phyloP scores from a whole-genome alignment of 2,888 invertebrate genomes.

The Drosophila falleni region DNA sequence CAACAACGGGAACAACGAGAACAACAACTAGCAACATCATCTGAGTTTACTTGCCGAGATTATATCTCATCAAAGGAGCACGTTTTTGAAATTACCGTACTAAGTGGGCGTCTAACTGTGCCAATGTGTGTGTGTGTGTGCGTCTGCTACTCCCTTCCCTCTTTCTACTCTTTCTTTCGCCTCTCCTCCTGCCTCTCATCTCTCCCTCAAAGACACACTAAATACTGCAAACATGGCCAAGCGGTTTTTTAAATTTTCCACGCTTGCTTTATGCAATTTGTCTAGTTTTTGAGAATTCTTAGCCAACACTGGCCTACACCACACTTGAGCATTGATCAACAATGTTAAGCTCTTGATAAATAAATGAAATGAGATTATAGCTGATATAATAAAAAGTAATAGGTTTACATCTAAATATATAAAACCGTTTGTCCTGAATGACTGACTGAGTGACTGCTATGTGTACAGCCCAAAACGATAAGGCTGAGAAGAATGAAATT shows the following conservation, averaged over 20 bases:
- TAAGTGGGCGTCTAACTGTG: slow-evolving; percentile 85
- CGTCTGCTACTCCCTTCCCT: slow-evolving; percentile 50
- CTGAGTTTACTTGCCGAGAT: slow-evolving; percentile 59
- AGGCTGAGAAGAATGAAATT: too few species aligned
- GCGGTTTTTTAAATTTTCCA: slow-evolving; percentile 77
- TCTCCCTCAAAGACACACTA: neutral
- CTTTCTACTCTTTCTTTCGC: slow-evolving; percentile 33
- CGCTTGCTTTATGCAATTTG: slow-evolving; percentile 80
- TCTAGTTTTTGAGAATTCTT: slow-evolving; percentile 55
- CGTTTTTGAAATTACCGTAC: slow-evolving; percentile 85
- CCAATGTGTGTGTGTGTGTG: slow-evolving; percentile 52
- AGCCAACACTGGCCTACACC: slow-evolving; percentile 25
- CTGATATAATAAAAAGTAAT: neutral
- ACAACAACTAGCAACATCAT: slow-evolving; percentile 17
- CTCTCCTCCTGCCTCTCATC: neutral
- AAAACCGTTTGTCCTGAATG: too few species aligned
- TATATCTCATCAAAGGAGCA: slow-evolving; percentile 84
- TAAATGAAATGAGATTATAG: neutral
- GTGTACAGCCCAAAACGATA: too few species aligned
- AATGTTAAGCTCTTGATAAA: neutral
- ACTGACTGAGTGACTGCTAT: too few species aligned
- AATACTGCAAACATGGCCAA: slow-evolving; percentile 40
- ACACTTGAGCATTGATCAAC: neutral
- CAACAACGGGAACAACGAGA: slow-evolving; percentile 15
- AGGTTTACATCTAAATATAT: too few species aligned